Base-by-base conservation (phyloP, 2,888 invertebrate species). In the Protula sp. region DNA sequence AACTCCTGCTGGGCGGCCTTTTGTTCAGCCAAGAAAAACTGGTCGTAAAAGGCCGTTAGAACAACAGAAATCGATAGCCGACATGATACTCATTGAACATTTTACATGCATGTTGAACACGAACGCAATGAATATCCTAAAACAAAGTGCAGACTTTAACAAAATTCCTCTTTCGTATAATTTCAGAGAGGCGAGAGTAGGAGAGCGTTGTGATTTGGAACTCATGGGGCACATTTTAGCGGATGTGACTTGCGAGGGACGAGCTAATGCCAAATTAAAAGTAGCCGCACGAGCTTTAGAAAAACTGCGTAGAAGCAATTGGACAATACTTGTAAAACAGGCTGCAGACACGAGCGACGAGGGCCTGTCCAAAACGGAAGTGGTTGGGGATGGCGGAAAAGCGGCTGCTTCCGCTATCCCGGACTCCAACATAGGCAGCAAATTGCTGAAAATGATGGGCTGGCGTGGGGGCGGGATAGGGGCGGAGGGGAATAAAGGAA, bases 391-490 rank as follows among this genome's bases (percentile, higher is more conserved):
- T 69, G 57, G 74, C 38, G 71, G 71, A 30, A 57, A 67, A 30
- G 65, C 31, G 54, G 45, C 53, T 27, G 58, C 59, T 29, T 57
- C 68, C 22, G 59, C 62, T 3, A 69, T 74, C 28, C 63, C 74
- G 0, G 79, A 82, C 2, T 80, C 82, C 61, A 85, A 85, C 68
- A 77, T 85, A 52, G 86, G 86, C 9, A 83, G 79, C 54, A 84
- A 84, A 69, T 71, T 89, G 80, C 85, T 89, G 84, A 81, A 83
- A 45, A 80, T 84, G 59, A 88, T 89, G 87, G 89, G 89, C 0
- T 89, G 89, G 89, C 80, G 83, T 2, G 89, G 89, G 1, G 88
- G 88, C 3, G 87, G 87, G 0, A 80, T 89, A 2, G 89, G 89
- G 0, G 81, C 83, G 1, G 80, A 84, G 1, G 80, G 80, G 1